A percentile compares a stretch with the other conserved stretches of the same genome.
Evolutionary conservation across 2,797 vertebrate species (phyloP).

Genomic region (Cuculus canorus): DNA sequence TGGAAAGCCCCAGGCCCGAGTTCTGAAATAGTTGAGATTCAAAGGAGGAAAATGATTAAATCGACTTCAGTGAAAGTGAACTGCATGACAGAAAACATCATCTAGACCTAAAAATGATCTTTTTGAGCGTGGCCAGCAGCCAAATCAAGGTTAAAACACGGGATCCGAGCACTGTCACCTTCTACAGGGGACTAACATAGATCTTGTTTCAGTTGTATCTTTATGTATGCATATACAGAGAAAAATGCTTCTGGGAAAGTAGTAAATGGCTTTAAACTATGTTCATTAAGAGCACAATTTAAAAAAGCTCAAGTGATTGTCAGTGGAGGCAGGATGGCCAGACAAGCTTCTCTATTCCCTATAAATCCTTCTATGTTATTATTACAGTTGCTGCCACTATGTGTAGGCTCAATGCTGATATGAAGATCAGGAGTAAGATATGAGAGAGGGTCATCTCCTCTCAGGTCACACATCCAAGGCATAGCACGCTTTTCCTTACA

Average conservation of each 20-base stretch:
- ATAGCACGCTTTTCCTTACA: neutral
- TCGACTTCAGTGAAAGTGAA: neutral
- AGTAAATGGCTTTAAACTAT: neutral
- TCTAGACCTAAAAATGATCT: neutral
- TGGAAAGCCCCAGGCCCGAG: neutral
- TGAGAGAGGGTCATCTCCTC: accelerated
- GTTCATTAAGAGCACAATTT: neutral
- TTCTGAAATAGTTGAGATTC: neutral
- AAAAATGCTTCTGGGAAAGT: neutral
- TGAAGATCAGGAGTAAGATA: neutral
- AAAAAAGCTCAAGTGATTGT: neutral
- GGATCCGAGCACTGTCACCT: neutral
- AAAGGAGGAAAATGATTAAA: neutral
- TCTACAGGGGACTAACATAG: neutral
- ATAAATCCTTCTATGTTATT: neutral
- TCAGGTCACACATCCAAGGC: accelerated
- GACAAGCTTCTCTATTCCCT: neutral
- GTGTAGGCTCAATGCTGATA: neutral
- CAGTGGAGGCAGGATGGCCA: neutral
- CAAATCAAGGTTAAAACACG: neutral
- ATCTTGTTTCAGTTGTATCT: neutral
- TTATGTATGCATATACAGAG: neutral
- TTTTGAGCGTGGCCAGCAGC: neutral
- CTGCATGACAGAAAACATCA: neutral
- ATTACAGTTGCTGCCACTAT: neutral